Conservation (phyloP, 30 jellyfish, hydroid and myxozoan species). For the Pseudorhiza aurosa region DNA sequence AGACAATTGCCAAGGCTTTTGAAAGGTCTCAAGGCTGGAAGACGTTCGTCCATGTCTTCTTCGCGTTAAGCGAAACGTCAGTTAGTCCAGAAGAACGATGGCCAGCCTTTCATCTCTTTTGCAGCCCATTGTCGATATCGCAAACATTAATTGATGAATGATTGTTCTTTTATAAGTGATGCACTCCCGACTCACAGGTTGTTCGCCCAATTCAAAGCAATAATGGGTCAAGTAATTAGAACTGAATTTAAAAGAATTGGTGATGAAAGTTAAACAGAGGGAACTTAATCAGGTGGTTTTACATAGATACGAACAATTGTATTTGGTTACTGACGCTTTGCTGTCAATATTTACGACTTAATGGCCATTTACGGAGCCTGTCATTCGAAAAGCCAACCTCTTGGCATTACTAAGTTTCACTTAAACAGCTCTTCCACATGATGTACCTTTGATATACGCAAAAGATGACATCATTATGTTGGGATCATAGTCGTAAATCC, state of each 20-base stretch:
- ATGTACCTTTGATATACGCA: too few species aligned
- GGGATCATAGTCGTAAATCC: too few species aligned
- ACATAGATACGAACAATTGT: conserved; percentile 63
- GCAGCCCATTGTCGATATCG: conserved; percentile 10
- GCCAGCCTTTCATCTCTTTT: background rate
- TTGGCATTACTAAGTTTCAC: background rate
- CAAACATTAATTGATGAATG: conserved; percentile 12
- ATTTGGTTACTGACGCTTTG: conserved; percentile 51
- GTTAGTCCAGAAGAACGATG: too few species aligned
- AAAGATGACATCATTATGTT: too few species aligned
- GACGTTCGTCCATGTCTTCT: too few species aligned
- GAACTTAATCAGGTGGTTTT: conserved; percentile 71
- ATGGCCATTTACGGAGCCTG: conserved; percentile 41
- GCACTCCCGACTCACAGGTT: conserved; percentile 34
- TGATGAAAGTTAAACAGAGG: conserved; percentile 37
- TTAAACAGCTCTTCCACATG: too few species aligned
- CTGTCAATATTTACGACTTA: conserved; percentile 54
- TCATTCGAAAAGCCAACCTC: background rate
- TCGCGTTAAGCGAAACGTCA: too few species aligned
- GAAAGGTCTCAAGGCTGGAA: too few species aligned
- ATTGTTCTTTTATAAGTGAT: conserved; percentile 3
- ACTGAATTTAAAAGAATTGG: conserved; percentile 25
- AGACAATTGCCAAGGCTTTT: too few species aligned
- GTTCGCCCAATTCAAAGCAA: conserved; percentile 15
- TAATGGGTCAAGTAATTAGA: conserved; percentile 34